A percentile compares a stretch with the other conserved stretches of the same genome.
phyloP scores from a whole-genome alignment of 2,888 invertebrate species.

The Acanthosepion esculentum region DNA sequence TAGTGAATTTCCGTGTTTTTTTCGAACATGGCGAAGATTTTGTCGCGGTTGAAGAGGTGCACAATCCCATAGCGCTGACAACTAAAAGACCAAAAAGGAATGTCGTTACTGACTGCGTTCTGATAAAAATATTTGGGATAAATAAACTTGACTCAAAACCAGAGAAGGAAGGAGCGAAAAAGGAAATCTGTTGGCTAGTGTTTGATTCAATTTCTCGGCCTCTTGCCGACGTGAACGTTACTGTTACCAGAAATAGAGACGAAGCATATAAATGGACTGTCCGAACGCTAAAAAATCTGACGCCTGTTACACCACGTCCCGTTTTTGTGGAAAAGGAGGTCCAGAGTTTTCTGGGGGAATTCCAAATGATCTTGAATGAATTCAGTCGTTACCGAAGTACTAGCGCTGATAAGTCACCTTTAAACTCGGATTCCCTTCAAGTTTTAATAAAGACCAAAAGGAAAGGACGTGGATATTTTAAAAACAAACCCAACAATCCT shows the following conservation, averaged over 20 bases:
- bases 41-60: neutral
- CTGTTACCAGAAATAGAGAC: neutral
- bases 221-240: neutral
- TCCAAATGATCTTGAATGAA: neutral
- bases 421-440: neutral
- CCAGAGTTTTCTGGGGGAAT: neutral
- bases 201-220: neutral
- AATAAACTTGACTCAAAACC: neutral
- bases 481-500: neutral
- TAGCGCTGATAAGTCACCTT: neutral
- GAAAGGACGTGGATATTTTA: neutral
- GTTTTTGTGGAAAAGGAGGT: neutral
- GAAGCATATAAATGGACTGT: neutral
- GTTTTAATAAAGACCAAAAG: constrained; percentile 24
- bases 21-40: neutral
- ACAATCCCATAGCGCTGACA: neutral
- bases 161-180: neutral
- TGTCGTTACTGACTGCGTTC: constrained; percentile 2
- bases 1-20: neutral
- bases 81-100: neutral
- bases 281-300: neutral
- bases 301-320: neutral
- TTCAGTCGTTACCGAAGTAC: neutral
- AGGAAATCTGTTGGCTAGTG: neutral
- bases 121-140: neutral